Percentiles rank a stretch among this genome's conserved stretches.
phyloP scores from a whole-genome alignment of 1,140 invertebrate genomes.

The Episyrphus balteatus region DNA sequence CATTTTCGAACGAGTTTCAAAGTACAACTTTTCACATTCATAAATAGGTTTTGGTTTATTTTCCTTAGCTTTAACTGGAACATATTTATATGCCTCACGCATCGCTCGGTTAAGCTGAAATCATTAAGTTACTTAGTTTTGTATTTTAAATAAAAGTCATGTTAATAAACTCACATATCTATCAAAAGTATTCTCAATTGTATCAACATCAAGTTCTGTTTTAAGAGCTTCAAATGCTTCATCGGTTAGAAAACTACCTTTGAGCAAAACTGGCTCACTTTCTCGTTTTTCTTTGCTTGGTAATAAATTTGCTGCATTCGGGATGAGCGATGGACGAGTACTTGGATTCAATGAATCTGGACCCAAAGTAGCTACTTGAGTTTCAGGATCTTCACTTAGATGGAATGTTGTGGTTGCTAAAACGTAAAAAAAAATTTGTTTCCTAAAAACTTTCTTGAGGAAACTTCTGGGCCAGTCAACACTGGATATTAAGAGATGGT shows the following conservation, averaged over 20 bases:
- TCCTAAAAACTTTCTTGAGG: not conserved
- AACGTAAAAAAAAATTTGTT: not conserved
- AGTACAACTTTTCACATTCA: slow-evolving; percentile 4
- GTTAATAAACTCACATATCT: slow-evolving; percentile 21
- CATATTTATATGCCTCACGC: slow-evolving; percentile 28
- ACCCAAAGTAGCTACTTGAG: slow-evolving; percentile 31
- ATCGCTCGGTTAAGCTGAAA: slow-evolving; percentile 24
- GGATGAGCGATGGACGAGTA: slow-evolving; percentile 31
- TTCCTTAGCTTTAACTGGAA: slow-evolving; percentile 17
- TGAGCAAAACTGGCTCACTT: slow-evolving; percentile 22
- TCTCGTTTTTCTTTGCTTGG: slow-evolving; percentile 23
- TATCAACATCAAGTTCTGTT: slow-evolving; percentile 27
- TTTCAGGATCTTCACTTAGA: slow-evolving; percentile 32
- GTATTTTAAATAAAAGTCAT: not conserved
- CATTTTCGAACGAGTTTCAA: slow-evolving; percentile 23
- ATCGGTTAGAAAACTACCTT: slow-evolving; percentile 30
- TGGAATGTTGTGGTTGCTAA: slow-evolving; percentile 32
- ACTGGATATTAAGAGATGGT: too few species aligned
- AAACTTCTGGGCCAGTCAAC: too few species aligned
- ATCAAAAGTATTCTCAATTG: slow-evolving; percentile 33
- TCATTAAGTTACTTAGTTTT: not conserved
- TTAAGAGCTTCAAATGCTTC: slow-evolving; percentile 31
- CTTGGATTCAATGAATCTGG: slow-evolving; percentile 34
- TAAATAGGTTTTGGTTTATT: not conserved
- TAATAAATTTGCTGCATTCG: slow-evolving; percentile 19